Conservation (phyloP, 2,113 vertebrate genomes). For the Ramphastos sulfuratus region DNA sequence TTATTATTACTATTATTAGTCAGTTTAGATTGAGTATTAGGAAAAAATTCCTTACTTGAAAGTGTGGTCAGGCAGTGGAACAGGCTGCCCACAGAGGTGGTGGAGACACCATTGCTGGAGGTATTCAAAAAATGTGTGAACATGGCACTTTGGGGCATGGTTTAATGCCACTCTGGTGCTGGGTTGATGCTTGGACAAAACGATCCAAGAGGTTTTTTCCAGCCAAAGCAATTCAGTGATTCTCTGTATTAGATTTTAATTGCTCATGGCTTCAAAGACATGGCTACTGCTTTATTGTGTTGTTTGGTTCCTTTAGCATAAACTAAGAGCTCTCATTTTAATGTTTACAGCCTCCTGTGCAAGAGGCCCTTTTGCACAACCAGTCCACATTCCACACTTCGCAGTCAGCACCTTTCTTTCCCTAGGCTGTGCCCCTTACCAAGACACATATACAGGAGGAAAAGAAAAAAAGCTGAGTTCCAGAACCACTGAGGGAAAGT, state of each 20-base stretch:
- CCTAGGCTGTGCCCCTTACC: background rate
- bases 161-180: too few relatives aligned
- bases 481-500: background rate
- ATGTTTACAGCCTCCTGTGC: background rate
- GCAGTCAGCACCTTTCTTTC: background rate
- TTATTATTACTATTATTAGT: background rate
- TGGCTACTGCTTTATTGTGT: background rate
- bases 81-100: too few relatives aligned
- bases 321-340: background rate
- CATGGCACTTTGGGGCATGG: too few relatives aligned
- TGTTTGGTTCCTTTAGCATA: background rate
- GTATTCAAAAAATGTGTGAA: too few relatives aligned
- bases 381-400: background rate
- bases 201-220: too few relatives aligned
- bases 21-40: too few relatives aligned
- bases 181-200: too few relatives aligned
- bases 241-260: background rate
- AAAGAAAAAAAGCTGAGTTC: background rate
- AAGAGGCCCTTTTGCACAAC: background rate
- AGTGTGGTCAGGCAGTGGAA: too few relatives aligned
- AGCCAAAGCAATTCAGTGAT: too few relatives aligned
- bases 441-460: background rate
- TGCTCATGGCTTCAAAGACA: background rate
- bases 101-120: too few relatives aligned
- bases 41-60: too few relatives aligned